Conservation (phyloP, 2,888 invertebrate genomes). For the Melinopterus prodromus region DNA sequence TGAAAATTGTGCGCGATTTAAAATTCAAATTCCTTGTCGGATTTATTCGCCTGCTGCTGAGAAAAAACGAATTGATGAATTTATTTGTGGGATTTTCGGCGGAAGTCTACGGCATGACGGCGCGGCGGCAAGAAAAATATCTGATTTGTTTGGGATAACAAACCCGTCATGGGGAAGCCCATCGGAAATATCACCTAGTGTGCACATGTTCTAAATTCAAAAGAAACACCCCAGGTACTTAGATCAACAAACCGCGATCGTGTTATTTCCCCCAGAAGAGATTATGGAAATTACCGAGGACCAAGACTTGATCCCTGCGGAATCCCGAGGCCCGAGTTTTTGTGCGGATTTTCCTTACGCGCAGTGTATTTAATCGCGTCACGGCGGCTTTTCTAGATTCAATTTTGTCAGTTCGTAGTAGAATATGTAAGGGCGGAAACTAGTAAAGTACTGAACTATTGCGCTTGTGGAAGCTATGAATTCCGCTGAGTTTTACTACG, state of each 20-base stretch:
- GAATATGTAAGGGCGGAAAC: not conserved
- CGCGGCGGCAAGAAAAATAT: not conserved
- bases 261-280: not conserved
- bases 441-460: not conserved
- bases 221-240: not conserved
- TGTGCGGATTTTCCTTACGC: not conserved
- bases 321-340: not conserved
- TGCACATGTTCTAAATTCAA: not conserved
- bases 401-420: not conserved
- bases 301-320: not conserved
- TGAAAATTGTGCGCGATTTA: too few species aligned
- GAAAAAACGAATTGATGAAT: not conserved
- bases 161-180: not conserved
- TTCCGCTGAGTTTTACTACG: not conserved
- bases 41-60: not conserved
- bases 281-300: not conserved
- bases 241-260: not conserved
- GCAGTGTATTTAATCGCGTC: not conserved
- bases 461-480: not conserved
- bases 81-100: not conserved
- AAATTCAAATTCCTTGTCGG: not conserved
- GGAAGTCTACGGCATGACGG: not conserved
- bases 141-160: constrained; percentile 4
- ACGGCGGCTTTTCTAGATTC: not conserved
- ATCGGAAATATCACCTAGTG: not conserved